Evolutionary conservation across 2,888 invertebrate genomes (phyloP), one percentile per base, ranked within the genome.

Genomic region (Nemoura dubitans): DNA sequence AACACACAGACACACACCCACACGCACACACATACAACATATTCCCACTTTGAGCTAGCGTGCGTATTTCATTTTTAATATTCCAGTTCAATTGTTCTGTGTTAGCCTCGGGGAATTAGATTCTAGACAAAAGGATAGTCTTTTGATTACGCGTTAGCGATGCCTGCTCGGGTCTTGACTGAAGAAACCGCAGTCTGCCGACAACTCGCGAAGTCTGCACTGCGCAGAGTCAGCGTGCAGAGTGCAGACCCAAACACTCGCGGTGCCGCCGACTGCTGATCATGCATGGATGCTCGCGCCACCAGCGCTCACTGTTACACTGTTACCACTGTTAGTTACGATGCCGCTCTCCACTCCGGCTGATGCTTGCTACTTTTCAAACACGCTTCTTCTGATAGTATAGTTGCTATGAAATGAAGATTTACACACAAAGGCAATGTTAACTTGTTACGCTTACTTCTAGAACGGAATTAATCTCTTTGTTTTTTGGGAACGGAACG

Each of bases 101-200:
- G 10, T 26, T 26, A 26, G 78, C 78, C 28, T 1, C 78, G 27
- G 78, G 78, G 78, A 78, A 78, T 78, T 78, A 78, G 27, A 78
- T 78, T 26, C 26, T 78, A 78, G 78, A 78, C 78, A 28, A 78
- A 78, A 78, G 28, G 78, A 59, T 59, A 59, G 59, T 59, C 78
- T 78, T 78, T 78, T 78, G 78, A 78, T 78, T 59, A 59, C 59
- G 21, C 14, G 21, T 14, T 59, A 14, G 59, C 59, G 59, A 1
- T 59, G 59, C 16, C 59, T 36, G 36, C 36, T 2, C 6, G 36
- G 36, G 21, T 7, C 6, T 59, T 36, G 3, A 36, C 59, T 59
- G 21, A 59, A 59, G 59, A 59, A 59, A 21, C 59, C 59, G 59
- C 59, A 59, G 59, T 14, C 21, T 59, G 14, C 21, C 59, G 59